Evolutionary conservation across 2,888 invertebrate species (phyloP).

Genomic region (Calliopum simillimum): DNA sequence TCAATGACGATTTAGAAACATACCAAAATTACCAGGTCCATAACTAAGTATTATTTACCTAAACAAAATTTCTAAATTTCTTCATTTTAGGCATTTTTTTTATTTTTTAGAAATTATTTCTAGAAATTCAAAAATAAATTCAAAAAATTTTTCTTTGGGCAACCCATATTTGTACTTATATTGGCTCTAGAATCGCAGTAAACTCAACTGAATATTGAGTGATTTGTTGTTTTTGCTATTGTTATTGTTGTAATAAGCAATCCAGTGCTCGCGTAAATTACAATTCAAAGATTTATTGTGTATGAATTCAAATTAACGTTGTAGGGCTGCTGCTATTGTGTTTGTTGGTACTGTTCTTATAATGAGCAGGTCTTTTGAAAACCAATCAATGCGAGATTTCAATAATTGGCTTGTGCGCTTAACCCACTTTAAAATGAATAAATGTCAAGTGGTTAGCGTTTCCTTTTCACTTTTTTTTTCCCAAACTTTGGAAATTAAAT

Average conservation of each 20-base stretch:
- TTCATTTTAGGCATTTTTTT: too few relatives aligned
- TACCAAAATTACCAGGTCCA: too few relatives aligned
- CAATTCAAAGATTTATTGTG: neutral
- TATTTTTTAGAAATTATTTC: too few relatives aligned
- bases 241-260: constrained; percentile 12
- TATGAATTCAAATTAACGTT: neutral
- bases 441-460: too few relatives aligned
- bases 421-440: neutral
- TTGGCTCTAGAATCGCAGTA: neutral
- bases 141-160: too few relatives aligned
- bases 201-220: constrained; percentile 9
- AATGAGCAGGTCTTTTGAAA: neutral
- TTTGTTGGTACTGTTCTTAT: neutral
- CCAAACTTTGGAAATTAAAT: too few relatives aligned
- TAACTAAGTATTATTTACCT: too few relatives aligned
- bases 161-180: too few relatives aligned
- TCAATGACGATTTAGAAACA: too few relatives aligned
- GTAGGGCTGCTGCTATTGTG: neutral
- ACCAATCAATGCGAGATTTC: neutral
- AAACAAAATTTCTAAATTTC: too few relatives aligned
- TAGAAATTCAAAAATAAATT: too few relatives aligned
- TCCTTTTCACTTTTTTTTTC: too few relatives aligned
- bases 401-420: neutral
- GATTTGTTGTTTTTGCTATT: constrained; percentile 5
- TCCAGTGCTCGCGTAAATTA: constrained; percentile 12